phyloP scores from a whole-genome alignment of 2,797 vertebrate species.

The Ispidina lecontei region DNA sequence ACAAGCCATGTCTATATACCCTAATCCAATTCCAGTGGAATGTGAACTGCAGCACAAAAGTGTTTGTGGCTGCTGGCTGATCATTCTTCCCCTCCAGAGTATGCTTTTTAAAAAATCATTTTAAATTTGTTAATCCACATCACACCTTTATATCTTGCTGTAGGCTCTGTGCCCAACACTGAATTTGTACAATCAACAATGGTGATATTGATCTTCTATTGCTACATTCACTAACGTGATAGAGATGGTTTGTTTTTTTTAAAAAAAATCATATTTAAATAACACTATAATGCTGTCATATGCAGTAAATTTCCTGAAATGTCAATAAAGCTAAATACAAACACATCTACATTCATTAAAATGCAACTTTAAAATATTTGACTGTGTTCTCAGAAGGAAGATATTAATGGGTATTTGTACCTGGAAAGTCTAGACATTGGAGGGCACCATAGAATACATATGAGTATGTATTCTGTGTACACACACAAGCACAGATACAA shows the following conservation, averaged over 20 bases:
- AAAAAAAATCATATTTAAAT: slow-evolving; percentile 9
- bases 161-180: not conserved
- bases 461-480: accelerated
- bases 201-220: slow-evolving; percentile 22
- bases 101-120: not conserved
- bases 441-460: not conserved
- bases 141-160: not conserved
- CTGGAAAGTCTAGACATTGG: not conserved
- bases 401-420: not conserved
- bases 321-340: not conserved
- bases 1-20: not conserved
- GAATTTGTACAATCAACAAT: not conserved
- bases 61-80: not conserved
- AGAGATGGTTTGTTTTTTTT: not conserved
- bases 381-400: not conserved
- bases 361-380: not conserved
- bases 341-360: not conserved
- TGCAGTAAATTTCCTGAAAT: not conserved
- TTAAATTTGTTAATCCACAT: not conserved
- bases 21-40: not conserved
- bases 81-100: not conserved
- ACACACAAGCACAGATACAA: not conserved
- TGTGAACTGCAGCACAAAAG: not conserved
- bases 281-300: not conserved
- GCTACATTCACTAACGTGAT: slow-evolving; percentile 11